Evolutionary conservation across 2,113 vertebrate species (phyloP).

Genomic region (Tretioscincus oriximinensis): DNA sequence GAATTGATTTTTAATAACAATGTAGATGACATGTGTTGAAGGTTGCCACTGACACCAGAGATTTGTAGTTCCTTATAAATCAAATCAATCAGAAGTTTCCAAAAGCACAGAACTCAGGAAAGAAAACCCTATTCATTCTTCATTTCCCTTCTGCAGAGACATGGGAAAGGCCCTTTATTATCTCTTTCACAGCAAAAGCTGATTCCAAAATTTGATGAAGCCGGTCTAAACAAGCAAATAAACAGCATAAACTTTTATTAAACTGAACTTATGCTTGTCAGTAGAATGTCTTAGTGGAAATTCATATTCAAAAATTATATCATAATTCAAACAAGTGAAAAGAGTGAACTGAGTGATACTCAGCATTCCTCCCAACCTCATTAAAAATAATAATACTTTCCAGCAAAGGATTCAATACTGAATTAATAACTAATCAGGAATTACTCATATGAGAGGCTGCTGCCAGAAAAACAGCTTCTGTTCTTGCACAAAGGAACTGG

Average conservation of each 20-base stretch:
- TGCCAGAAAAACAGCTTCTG: not conserved
- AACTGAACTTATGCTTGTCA: slow-evolving; percentile 13
- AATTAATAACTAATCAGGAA: not conserved
- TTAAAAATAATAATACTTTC: not conserved
- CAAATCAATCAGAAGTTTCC: slow-evolving; percentile 59
- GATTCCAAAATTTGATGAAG: slow-evolving; percentile 35
- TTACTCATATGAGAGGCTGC: not conserved
- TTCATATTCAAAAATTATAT: not conserved
- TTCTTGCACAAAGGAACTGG: not conserved
- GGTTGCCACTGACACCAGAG: slow-evolving; percentile 70
- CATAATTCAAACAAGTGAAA: not conserved
- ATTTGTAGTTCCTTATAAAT: slow-evolving; percentile 73
- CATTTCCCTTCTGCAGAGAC: slow-evolving; percentile 33
- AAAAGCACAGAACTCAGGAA: slow-evolving; percentile 40
- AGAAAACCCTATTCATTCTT: slow-evolving; percentile 35
- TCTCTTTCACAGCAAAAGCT: slow-evolving; percentile 29
- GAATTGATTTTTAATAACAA: slow-evolving; percentile 80
- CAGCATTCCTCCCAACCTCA: no score
- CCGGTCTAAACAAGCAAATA: slow-evolving; percentile 19
- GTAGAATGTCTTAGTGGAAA: slow-evolving; percentile 11
- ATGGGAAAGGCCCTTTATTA: slow-evolving; percentile 1
- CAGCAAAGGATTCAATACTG: not conserved
- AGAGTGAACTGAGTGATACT: not conserved
- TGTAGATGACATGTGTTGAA: slow-evolving; percentile 70
- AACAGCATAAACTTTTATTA: slow-evolving; percentile 33